Evolutionary conservation across 2,888 invertebrate species (phyloP).

Genomic region (Lithophane semibrunnea): DNA sequence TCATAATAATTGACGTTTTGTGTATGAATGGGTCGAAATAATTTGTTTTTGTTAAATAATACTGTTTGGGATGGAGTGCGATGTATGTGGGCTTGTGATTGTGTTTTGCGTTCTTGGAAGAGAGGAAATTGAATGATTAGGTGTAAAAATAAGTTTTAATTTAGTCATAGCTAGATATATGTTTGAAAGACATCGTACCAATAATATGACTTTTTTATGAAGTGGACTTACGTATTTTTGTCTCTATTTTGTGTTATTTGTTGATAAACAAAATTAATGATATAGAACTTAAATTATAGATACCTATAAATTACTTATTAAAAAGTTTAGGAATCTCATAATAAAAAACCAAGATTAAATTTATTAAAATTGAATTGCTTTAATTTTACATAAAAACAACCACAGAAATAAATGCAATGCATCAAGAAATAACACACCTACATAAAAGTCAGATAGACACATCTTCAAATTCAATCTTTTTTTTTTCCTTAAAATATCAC

Average conservation of each 20-base stretch:
- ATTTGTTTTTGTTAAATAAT: slow-evolving; percentile 71
- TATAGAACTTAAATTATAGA: not conserved
- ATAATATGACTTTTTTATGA: not conserved
- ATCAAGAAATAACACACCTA: not conserved
- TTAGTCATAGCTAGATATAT: not conserved
- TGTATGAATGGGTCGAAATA: slow-evolving; percentile 68
- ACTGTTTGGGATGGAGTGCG: slow-evolving; percentile 39
- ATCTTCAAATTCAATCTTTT: not conserved
- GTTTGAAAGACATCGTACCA: not conserved
- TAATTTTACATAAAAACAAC: not conserved
- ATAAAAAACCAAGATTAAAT: too few species aligned
- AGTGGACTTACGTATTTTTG: not conserved
- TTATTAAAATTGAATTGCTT: not conserved
- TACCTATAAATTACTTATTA: not conserved
- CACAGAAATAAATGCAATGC: not conserved
- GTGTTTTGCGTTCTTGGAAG: slow-evolving; percentile 41
- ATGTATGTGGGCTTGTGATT: slow-evolving; percentile 58
- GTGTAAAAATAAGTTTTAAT: not conserved
- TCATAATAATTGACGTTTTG: slow-evolving; percentile 66
- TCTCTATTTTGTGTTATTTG: not conserved
- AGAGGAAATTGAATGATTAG: slow-evolving; percentile 23
- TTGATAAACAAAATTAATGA: too few species aligned
- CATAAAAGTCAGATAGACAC: not conserved
- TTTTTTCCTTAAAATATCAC: slow-evolving; percentile 2
- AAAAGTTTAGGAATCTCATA: not conserved